Evolutionary conservation across 1,140 invertebrate species (phyloP).

Genomic region (Diorhabda carinulata): DNA sequence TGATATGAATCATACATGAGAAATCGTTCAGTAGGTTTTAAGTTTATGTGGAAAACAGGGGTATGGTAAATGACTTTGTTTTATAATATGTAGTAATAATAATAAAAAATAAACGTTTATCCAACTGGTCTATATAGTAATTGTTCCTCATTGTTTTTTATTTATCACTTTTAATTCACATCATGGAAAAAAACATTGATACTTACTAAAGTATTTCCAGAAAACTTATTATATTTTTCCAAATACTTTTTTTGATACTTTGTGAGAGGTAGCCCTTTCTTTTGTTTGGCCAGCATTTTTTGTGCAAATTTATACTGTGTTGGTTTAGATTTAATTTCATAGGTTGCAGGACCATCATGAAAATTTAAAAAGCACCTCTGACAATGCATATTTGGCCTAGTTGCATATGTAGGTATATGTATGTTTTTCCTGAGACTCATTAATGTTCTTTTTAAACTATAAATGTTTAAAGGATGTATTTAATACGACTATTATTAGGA

Average conservation of each 20-base stretch:
- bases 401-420: constrained; percentile 12
- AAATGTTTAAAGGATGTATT: background rate
- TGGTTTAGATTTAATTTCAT: constrained; percentile 16
- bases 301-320: constrained; percentile 23
- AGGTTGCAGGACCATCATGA: constrained; percentile 13
- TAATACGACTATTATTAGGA: no score
- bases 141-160: no score
- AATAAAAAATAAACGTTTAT: no score
- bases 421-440: constrained; percentile 20
- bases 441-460: constrained; percentile 27
- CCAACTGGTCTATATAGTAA: no score
- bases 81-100: no score
- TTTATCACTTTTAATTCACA: no score
- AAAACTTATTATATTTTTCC: constrained; percentile 16
- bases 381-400: constrained; percentile 19
- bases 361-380: constrained; percentile 28
- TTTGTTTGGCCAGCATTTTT: constrained; percentile 23
- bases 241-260: constrained; percentile 28
- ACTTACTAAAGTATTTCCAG: constrained; percentile 20
- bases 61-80: no score
- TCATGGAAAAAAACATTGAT: no score
- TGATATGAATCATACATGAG: no score
- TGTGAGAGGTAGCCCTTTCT: constrained; percentile 21
- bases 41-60: no score
- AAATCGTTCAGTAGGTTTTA: no score